A percentile compares a stretch with the other conserved stretches of the same genome.
Evolutionary conservation across 2,888 invertebrate genomes (phyloP).

Genomic region (Lasioglossum villosulum): DNA sequence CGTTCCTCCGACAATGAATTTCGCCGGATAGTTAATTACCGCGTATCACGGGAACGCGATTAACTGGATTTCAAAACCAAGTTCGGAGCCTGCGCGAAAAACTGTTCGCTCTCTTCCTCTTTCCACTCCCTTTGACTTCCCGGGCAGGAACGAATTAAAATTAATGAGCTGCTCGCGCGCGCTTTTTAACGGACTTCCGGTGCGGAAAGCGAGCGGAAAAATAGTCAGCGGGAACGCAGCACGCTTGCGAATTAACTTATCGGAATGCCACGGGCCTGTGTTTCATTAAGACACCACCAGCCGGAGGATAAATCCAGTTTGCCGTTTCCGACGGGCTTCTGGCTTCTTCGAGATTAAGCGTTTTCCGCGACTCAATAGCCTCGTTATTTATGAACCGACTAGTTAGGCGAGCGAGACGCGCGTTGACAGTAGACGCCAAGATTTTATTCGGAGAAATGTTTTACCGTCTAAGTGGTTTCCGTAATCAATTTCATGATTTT

Average conservation of each 20-base stretch:
- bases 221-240: not conserved
- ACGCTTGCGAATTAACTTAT: not conserved
- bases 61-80: conserved; percentile 45
- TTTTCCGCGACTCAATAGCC: not conserved
- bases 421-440: not conserved
- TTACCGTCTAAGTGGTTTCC: not conserved
- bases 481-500: not conserved
- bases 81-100: not conserved
- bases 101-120: not conserved
- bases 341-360: not conserved
- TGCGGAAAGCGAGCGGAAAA: not conserved
- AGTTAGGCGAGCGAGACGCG: not conserved
- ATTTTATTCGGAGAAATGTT: not conserved
- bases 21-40: conserved; percentile 62
- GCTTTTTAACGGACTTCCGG: conserved; percentile 15
- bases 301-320: not conserved
- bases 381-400: not conserved
- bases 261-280: not conserved
- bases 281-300: not conserved
- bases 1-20: conserved; percentile 57
- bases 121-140: conserved; percentile 20
- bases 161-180: conserved; percentile 17
- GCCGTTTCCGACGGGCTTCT: not conserved
- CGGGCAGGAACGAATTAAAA: conserved; percentile 33
- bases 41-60: conserved; percentile 28